Evolutionary conservation across 1,140 invertebrate genomes (phyloP), one percentile per base, ranked within the genome.

Genomic region (Brachionus paranguensis): DNA sequence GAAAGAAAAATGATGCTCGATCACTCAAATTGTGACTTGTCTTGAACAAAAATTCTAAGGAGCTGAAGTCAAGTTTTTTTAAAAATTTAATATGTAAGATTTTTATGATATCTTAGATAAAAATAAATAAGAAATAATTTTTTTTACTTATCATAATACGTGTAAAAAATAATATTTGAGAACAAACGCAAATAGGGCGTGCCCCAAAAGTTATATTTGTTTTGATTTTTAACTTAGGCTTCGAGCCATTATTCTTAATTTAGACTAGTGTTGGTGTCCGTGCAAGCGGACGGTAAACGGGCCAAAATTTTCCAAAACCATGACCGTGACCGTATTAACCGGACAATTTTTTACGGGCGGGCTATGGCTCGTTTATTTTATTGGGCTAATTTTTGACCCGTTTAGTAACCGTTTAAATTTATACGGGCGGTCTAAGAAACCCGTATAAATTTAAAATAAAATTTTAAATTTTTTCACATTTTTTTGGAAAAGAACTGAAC

Each of bases 151-250:
- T 68, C 27, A 68, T 33, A 37, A 33, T 33, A 33, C 24, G 10
- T 41, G 33, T 33, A 68, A 68, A 1, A 68, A 72, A 41, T 20
- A 43, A 72, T 41, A 17, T 43, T 41, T 43, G 20, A 72, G 37
- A 72, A 72, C n/a, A 68, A 33, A 33, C 14, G 24, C 27, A 37
- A 33, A 24, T 33, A 68, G 33, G 33, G 33, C 41, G 41, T 20
- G 68, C 11, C 68, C 41, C 68, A 72, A 72, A 72, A 72, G 68
- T 72, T 72, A 72, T 72, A 72, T 72, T 72, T 41, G 24, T 72
- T 72, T 72, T 72, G 68, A 72, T 17, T 60, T 60, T 7, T 60
- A 45, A n/a, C 17, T 43, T 12, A 68, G 27, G 27, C 27, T 41
- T 72, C 12, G 5, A 24, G 20, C 1, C 17, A 60, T 60, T 60